Evolutionary conservation across 2,888 invertebrate genomes (phyloP).

Genomic region (Chouioia cunea): DNA sequence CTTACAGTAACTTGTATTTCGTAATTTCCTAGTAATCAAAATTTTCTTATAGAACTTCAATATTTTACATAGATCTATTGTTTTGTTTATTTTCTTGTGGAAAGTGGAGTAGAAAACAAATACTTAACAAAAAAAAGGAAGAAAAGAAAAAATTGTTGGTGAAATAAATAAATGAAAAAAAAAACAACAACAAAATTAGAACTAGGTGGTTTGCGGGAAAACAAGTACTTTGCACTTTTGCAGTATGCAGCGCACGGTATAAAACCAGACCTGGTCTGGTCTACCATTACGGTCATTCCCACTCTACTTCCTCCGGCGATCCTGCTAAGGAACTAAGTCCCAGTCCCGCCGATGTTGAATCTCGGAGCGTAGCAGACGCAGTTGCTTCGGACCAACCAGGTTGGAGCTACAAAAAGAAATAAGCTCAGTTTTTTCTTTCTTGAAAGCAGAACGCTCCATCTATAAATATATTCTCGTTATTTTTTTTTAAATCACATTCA

Average conservation of each 20-base stretch:
- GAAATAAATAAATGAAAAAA: too few relatives aligned
- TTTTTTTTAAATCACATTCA: slow-evolving; percentile 29
- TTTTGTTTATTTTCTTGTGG: slow-evolving; percentile 5
- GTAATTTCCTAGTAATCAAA: slow-evolving; percentile 36
- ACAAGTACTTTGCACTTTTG: slow-evolving; percentile 70
- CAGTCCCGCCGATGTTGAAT: slow-evolving; percentile 69
- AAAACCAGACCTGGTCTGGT: slow-evolving; percentile 96
- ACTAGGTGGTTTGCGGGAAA: slow-evolving; percentile 67
- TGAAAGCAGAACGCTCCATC: slow-evolving; percentile 55
- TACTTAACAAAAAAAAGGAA: slow-evolving; percentile 37
- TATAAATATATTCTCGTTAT: slow-evolving; percentile 17
- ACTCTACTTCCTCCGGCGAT: slow-evolving; percentile 72
- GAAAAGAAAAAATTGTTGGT: slow-evolving; percentile 27
- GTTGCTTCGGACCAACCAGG: slow-evolving; percentile 70
- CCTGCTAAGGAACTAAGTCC: slow-evolving; percentile 70
- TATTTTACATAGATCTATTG: background rate
- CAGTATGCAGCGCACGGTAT: slow-evolving; percentile 96
- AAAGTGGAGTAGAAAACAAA: slow-evolving; percentile 31
- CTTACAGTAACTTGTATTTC: slow-evolving; percentile 23
- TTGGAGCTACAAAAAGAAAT: slow-evolving; percentile 69
- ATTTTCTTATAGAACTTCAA: slow-evolving; percentile 25
- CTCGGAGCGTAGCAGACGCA: slow-evolving; percentile 69
- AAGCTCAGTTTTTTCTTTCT: slow-evolving; percentile 71
- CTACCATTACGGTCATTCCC: slow-evolving; percentile 95
- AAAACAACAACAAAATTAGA: slow-evolving; percentile 59